Evolutionary conservation across 2,888 invertebrate species (phyloP).

Genomic region (Xestia c-nigrum): DNA sequence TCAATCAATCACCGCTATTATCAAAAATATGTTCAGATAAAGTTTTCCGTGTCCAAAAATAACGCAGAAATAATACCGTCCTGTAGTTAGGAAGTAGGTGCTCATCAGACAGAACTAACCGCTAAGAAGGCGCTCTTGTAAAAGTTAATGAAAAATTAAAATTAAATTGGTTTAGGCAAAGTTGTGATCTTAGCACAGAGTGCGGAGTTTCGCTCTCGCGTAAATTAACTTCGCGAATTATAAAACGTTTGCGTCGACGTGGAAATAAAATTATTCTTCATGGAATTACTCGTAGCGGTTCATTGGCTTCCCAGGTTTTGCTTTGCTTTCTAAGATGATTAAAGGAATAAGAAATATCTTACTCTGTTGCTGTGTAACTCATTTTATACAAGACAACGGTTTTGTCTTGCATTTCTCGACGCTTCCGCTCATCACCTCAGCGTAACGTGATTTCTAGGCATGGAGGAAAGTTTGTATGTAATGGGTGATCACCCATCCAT

Average conservation of each 20-base stretch:
- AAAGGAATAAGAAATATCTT: neutral
- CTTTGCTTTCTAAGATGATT: slow-evolving; percentile 5
- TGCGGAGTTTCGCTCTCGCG: slow-evolving; percentile 37
- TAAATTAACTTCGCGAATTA: slow-evolving; percentile 57
- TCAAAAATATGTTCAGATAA: neutral
- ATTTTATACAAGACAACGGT: neutral
- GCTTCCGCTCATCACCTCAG: neutral
- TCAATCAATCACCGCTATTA: neutral
- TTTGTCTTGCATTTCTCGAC: neutral
- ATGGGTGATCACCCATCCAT: no score
- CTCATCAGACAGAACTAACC: slow-evolving; percentile 6
- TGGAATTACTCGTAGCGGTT: slow-evolving; percentile 18
- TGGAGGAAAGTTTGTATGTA: no score
- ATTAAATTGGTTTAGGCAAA: slow-evolving; percentile 56
- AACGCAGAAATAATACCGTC: neutral
- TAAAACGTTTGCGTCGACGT: slow-evolving; percentile 42
- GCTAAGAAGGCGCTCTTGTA: slow-evolving; percentile 33
- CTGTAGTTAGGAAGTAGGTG: neutral
- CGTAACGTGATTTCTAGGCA: no score
- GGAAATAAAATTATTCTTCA: slow-evolving; percentile 38
- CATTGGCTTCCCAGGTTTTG: slow-evolving; percentile 4
- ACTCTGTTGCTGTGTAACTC: neutral
- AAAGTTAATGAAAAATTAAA: slow-evolving; percentile 57
- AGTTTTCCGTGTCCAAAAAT: neutral
- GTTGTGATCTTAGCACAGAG: slow-evolving; percentile 47